Evolutionary conservation across 1,140 invertebrate genomes (phyloP), one percentile per base, ranked within the genome.

Genomic region (Branchinecta lindahli): DNA sequence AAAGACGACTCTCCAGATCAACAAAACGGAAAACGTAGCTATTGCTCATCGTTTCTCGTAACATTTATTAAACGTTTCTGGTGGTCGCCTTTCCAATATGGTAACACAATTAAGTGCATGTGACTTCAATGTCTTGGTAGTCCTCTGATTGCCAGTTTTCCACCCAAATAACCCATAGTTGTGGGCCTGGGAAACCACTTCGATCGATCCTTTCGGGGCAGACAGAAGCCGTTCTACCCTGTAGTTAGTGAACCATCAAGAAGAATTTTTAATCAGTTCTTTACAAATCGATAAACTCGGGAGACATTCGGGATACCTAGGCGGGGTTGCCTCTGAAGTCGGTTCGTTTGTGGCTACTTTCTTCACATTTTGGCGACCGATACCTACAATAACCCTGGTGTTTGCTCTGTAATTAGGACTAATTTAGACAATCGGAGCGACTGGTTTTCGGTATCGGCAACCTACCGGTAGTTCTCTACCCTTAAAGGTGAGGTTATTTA

Each of bases 261-360:
- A 61, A 61, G 52, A 61, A 61, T 61, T 61, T 61, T 61, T 61
- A 61, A 61, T 61, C 52, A 61, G 52, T 61, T 61, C 52, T 61
- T 61, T 61, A 15, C 52, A 61, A 61, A 61, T 61, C 52, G 52
- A 61, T 61, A 61, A 61, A 61, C 52, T 20, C 18, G 18, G 52
- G 52, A 61, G 52, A 61, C 52, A 61, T 61, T 61, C 18, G 52
- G 52, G 52, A 20, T 12, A 20, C 52, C 18, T 15, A 61, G 18
- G 52, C 12, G 52, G 52, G 12, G 52, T 61, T 12, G 52, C 18
- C 18, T 61, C 18, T 61, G 52, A 61, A 15, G 52, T 61, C 52
- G 52, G 52, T 61, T 61, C 52, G 12, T 61, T 61, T 61, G 52
- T 61, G 52, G 52, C 52, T 61, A 61, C 52, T 61, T 61, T 61